A percentile compares a stretch with the other conserved stretches of the same genome.
Conservation (phyloP, 2,113 vertebrate genomes). For the Alexandromys fortis region DNA sequence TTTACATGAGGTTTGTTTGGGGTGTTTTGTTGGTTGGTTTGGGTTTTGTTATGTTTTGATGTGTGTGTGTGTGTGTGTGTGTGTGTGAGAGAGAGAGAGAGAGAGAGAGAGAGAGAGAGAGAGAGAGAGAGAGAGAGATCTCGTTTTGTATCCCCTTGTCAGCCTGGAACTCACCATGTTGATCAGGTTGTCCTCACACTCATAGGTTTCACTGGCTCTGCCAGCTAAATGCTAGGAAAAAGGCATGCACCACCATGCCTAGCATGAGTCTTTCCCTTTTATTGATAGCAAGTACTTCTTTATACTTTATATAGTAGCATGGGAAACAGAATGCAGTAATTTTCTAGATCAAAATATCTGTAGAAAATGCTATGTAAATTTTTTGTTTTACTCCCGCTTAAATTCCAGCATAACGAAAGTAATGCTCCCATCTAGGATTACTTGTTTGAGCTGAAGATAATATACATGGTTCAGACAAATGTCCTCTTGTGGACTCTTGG, state of each 20-base stretch:
- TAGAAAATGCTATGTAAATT: neutral
- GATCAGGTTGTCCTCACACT: neutral
- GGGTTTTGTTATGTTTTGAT: neutral
- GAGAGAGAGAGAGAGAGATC: neutral
- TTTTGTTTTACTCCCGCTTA: neutral
- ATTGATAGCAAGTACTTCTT: neutral
- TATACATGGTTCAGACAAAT: neutral
- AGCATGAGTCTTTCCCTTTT: neutral
- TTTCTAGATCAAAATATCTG: neutral
- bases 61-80: too few relatives aligned
- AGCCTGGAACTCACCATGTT: neutral
- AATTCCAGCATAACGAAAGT: neutral
- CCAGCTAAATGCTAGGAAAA: neutral
- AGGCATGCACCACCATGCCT: neutral
- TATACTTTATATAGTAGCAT: neutral
- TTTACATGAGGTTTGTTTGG: neutral
- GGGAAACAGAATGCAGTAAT: neutral
- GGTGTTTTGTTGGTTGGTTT: neutral
- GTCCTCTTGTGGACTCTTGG: neutral
- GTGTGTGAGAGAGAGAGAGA: too few relatives aligned
- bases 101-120: neutral
- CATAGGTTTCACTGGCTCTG: neutral
- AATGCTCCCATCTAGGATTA: neutral
- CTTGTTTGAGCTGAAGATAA: neutral
- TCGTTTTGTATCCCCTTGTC: neutral